These are phyloP conservation scores for Scaptomyza tumidula DNA, from an alignment of 2,888 invertebrate genomes.

Conservation along the genomic window DNA sequence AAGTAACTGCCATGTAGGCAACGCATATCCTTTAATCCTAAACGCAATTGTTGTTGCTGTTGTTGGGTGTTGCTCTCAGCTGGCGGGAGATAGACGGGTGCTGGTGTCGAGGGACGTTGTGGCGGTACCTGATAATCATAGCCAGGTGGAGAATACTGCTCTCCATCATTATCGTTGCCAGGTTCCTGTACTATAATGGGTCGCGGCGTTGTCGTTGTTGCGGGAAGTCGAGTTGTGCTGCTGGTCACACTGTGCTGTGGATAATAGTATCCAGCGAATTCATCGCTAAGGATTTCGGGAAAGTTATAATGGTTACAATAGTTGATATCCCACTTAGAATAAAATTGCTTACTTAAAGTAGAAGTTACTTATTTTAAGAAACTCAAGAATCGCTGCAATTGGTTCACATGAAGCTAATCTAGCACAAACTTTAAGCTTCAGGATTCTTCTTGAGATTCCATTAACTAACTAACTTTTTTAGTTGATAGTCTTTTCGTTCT, in stretches of 20 bases:
- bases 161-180: constrained; percentile 48
- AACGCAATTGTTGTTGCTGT: constrained; percentile 67
- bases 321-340: too few relatives aligned
- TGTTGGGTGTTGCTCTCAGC: constrained; percentile 11
- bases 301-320: too few relatives aligned
- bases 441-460: too few relatives aligned
- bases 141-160: constrained; percentile 49
- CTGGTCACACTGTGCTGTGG: constrained; percentile 51
- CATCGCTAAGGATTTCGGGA: constrained; percentile 40
- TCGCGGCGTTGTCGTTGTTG: constrained; percentile 47
- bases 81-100: constrained; percentile 70
- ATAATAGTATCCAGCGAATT: constrained; percentile 69
- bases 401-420: too few relatives aligned
- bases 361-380: too few relatives aligned
- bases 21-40: constrained; percentile 82
- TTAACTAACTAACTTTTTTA: too few relatives aligned
- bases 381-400: too few relatives aligned
- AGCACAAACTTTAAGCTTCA: too few relatives aligned
- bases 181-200: constrained; percentile 79
- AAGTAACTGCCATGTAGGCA: constrained; percentile 83
- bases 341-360: too few relatives aligned
- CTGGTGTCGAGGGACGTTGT: constrained; percentile 67
- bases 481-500: too few relatives aligned
- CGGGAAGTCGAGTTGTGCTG: constrained; percentile 38
- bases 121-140: constrained; percentile 75